Percentiles rank a stretch among this genome's conserved stretches.
Evolutionary conservation across 2,113 vertebrate genomes (phyloP).

Genomic region (Malaclemys terrapin): DNA sequence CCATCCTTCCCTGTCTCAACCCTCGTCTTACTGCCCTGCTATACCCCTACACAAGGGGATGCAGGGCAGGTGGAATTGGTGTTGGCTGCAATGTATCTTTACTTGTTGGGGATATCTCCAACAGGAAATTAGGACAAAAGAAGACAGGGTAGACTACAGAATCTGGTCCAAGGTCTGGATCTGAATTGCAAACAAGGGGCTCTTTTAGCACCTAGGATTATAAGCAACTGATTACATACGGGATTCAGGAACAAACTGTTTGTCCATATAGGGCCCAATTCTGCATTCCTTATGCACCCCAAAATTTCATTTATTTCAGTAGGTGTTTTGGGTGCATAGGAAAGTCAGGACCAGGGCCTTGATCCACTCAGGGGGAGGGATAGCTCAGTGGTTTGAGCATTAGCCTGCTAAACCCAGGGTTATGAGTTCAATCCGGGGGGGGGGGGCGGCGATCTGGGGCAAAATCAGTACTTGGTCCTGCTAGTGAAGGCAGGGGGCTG

Average conservation of each 20-base stretch:
- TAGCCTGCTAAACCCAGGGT: too few relatives aligned
- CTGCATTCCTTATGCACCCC: not conserved
- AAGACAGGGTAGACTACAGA: not conserved
- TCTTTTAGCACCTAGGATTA: not conserved
- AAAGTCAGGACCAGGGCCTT: fast-evolving
- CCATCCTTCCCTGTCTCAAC: too few relatives aligned
- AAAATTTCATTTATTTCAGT: not conserved
- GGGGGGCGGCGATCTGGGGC: too few relatives aligned
- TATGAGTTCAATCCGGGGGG: too few relatives aligned
- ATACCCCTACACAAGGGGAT: too few relatives aligned
- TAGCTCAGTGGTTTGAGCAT: too few relatives aligned
- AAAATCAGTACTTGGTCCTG: too few relatives aligned
- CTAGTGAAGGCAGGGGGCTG: too few relatives aligned
- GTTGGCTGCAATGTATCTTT: not conserved
- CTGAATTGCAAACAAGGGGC: not conserved
- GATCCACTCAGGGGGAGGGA: too few relatives aligned
- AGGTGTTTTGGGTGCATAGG: not conserved
- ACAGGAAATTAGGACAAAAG: not conserved
- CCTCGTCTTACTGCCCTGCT: too few relatives aligned
- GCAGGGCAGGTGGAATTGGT: too few relatives aligned
- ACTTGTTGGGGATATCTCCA: not conserved
- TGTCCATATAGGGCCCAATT: not conserved
- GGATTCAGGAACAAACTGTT: not conserved
- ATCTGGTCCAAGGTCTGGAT: not conserved
- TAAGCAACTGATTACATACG: fast-evolving